Conservation (phyloP, 2,797 vertebrate genomes). For the Acrocephalus scirpaceus region DNA sequence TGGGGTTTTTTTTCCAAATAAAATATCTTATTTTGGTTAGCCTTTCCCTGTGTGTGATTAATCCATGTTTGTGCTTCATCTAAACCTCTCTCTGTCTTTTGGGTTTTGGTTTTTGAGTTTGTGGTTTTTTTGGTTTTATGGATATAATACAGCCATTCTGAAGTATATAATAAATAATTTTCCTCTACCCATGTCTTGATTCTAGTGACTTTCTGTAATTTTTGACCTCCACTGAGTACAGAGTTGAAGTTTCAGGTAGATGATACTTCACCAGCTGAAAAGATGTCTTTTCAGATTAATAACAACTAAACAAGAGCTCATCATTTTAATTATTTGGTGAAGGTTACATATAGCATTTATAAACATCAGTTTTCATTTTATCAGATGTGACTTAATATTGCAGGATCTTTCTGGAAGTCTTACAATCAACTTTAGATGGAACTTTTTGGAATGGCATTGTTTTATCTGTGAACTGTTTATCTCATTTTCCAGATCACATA, state of each 20-base stretch:
- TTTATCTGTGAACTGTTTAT: background rate
- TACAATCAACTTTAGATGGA: background rate
- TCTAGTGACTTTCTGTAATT: background rate
- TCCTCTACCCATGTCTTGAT: background rate
- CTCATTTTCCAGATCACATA: background rate
- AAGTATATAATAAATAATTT: background rate
- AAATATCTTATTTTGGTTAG: background rate
- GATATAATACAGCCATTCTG: background rate
- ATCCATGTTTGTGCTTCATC: background rate
- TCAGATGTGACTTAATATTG: background rate
- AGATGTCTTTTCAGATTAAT: background rate
- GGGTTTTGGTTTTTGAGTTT: background rate
- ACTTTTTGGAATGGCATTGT: background rate
- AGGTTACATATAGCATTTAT: background rate
- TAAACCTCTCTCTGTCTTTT: background rate
- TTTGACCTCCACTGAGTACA: background rate
- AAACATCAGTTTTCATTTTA: background rate
- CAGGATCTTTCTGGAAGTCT: background rate
- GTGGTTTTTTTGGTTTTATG: background rate
- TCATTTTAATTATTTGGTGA: background rate
- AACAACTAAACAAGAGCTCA: background rate
- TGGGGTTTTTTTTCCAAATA: background rate
- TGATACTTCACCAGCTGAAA: background rate
- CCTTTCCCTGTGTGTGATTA: background rate
- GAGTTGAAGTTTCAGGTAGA: background rate